Conservation (phyloP, 2,797 vertebrate species). For the Synaphobranchus kaupii region DNA sequence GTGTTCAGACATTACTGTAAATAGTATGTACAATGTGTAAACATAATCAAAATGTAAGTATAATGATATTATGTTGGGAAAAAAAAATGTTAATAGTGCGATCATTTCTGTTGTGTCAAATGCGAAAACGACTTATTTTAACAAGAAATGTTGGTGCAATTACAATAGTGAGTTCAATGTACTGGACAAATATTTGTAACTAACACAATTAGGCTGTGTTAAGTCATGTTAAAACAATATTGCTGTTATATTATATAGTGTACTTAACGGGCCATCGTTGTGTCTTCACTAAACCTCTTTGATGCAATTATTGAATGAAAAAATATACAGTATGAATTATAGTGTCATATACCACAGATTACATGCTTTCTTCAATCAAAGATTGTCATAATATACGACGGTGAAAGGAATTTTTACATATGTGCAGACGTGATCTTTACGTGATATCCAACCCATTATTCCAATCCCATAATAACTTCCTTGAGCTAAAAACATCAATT, state of each 20-base stretch:
- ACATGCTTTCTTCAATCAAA: slow-evolving; percentile 22
- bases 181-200: slow-evolving; percentile 1
- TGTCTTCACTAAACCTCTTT: background rate
- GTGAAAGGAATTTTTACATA: background rate
- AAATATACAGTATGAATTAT: slow-evolving; percentile 23
- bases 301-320: slow-evolving; percentile 14
- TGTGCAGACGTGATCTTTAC: background rate
- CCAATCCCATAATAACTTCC: background rate
- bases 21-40: slow-evolving; percentile 5
- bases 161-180: background rate
- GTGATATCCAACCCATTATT: background rate
- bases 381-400: background rate
- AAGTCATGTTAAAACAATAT: background rate
- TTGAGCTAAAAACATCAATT: background rate
- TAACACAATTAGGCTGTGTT: slow-evolving; percentile 13
- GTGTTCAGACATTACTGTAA: slow-evolving; percentile 13
- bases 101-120: background rate
- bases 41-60: background rate
- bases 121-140: background rate
- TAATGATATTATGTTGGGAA: background rate
- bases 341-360: background rate
- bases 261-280: background rate
- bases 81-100: background rate
- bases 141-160: background rate
- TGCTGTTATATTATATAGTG: background rate